Evolutionary conservation across 2,113 vertebrate species (phyloP).

Genomic region (Phoenicopterus ruber): DNA sequence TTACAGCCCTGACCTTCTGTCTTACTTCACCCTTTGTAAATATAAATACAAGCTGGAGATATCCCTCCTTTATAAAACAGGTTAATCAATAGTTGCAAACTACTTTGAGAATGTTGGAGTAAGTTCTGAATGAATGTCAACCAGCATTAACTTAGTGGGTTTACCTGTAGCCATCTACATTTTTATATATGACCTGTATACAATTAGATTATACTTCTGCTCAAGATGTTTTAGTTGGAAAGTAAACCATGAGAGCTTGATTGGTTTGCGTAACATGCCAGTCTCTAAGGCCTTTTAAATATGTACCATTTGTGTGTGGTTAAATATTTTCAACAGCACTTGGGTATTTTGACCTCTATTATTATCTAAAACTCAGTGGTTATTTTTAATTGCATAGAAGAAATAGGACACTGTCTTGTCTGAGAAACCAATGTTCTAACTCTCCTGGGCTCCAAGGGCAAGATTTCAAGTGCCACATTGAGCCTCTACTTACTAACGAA

Average conservation of each 20-base stretch:
- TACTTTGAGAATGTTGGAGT: neutral
- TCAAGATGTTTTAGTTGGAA: neutral
- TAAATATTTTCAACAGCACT: neutral
- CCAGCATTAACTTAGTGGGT: neutral
- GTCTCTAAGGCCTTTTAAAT: neutral
- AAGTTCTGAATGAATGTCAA: neutral
- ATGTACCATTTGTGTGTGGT: neutral
- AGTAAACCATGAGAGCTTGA: neutral
- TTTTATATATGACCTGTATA: neutral
- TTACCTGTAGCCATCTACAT: neutral
- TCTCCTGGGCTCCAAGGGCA: neutral
- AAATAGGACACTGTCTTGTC: neutral
- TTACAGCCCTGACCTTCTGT: neutral
- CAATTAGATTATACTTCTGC: neutral
- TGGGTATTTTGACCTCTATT: slow-evolving; percentile 15
- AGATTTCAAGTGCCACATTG: neutral
- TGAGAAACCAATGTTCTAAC: neutral
- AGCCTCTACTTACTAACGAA: neutral
- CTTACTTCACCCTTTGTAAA: neutral
- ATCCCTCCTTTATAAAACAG: neutral
- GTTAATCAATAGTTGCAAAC: neutral
- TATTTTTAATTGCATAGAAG: slow-evolving; percentile 27
- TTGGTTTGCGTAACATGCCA: neutral
- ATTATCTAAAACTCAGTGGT: neutral
- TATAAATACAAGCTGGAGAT: neutral